Conservation (phyloP, 1,140 invertebrate genomes). For the Bombyx mandarina region DNA sequence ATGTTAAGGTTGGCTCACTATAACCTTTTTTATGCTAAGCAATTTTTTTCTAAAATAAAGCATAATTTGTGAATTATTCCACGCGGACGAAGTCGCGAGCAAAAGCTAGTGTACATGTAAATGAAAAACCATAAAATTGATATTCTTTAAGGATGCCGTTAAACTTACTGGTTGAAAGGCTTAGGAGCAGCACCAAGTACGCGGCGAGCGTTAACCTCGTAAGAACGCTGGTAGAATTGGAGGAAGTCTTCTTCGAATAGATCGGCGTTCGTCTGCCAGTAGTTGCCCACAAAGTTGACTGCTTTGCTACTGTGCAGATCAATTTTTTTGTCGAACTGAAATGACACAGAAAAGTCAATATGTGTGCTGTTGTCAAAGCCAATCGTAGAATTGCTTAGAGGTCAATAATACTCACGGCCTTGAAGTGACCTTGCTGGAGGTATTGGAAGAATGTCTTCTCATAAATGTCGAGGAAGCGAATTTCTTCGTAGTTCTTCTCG, state of each 20-base stretch:
- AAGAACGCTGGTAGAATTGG: constrained; percentile 70
- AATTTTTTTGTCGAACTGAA: constrained; percentile 51
- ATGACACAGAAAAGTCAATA: constrained; percentile 9
- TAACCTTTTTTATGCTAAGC: too few relatives aligned
- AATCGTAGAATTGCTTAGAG: not conserved
- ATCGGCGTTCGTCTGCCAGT: constrained; percentile 78
- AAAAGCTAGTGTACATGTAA: not conserved
- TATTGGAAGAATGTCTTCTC: constrained; percentile 49
- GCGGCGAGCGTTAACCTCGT: constrained; percentile 65
- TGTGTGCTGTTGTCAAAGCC: not conserved
- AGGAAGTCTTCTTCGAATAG: constrained; percentile 74
- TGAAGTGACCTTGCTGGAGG: constrained; percentile 43
- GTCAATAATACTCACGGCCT: constrained; percentile 36
- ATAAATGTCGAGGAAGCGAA: constrained; percentile 43
- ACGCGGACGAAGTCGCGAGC: too few relatives aligned
- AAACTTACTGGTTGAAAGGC: constrained; percentile 36
- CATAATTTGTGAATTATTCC: too few relatives aligned
- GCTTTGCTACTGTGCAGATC: constrained; percentile 64
- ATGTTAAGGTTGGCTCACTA: too few relatives aligned
- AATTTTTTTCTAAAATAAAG: too few relatives aligned
- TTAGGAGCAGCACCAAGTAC: constrained; percentile 49
- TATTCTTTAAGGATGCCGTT: not conserved
- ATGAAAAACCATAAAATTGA: not conserved
- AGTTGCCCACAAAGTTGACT: constrained; percentile 76
- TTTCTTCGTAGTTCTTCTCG: constrained; percentile 31